Evolutionary conservation across 1,140 invertebrate genomes (phyloP).

Genomic region (Drosophila bifasciata): DNA sequence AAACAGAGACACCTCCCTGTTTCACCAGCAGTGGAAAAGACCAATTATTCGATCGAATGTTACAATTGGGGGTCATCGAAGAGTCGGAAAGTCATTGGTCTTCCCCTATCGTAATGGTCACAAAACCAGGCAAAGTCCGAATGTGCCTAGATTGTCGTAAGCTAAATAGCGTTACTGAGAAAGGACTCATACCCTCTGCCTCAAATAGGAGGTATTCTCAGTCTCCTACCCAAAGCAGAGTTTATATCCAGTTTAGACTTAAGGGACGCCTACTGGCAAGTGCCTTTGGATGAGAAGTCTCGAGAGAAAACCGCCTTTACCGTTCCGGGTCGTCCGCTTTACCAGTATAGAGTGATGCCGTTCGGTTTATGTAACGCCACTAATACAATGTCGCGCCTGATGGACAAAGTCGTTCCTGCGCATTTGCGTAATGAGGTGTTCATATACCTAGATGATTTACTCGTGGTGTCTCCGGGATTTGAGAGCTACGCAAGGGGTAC

Average conservation of each 20-base stretch:
- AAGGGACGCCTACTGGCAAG: conserved; percentile 9
- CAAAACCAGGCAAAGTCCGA: neutral
- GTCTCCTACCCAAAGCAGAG: neutral
- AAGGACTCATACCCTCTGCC: conserved; percentile 21
- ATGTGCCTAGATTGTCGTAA: conserved; percentile 6
- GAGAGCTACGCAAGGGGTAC: neutral
- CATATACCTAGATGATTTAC: conserved; percentile 10
- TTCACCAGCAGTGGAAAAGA: too few relatives aligned
- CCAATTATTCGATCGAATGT: too few relatives aligned
- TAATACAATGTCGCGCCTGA: conserved; percentile 11
- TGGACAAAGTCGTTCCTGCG: conserved; percentile 7
- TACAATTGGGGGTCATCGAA: too few relatives aligned
- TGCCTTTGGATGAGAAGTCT: neutral
- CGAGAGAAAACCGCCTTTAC: conserved; percentile 12
- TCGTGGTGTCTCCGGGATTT: conserved; percentile 3
- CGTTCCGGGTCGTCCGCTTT: conserved; percentile 3
- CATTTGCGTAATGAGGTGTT: neutral
- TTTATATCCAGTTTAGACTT: conserved; percentile 9
- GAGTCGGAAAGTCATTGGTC: too few relatives aligned
- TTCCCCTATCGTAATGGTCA: too few relatives aligned
- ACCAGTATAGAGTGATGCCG: conserved; percentile 18
- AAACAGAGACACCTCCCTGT: too few relatives aligned
- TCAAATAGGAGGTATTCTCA: neutral
- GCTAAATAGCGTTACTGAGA: conserved; percentile 5
- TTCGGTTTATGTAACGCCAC: conserved; percentile 13